Evolutionary conservation across 2,113 vertebrate genomes (phyloP), one percentile per base, ranked within the genome.

Genomic region (Apodemus sylvaticus): DNA sequence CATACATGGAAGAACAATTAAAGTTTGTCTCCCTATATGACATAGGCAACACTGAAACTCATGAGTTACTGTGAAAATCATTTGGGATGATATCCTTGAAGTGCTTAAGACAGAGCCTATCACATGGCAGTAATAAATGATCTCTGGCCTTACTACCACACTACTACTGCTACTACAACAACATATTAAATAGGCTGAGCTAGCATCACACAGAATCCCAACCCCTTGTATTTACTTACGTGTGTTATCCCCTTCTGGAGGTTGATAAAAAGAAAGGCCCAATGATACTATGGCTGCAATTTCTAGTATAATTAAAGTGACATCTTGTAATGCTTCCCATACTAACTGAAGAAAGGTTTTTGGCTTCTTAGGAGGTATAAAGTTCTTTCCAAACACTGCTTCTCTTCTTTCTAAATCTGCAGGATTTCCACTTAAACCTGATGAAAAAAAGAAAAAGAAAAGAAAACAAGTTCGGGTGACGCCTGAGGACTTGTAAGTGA

Each of bases 321-420:
- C 99, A 39, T 99, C 99, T 98, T 99, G 99, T 98, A 99, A 99
- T 96, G 99, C 99, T 99, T 99, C 99, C 99, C 99, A 99, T 98
- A 99, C 99, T 99, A 99, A 99, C 85, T 99, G 99, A 99, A 99
- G 99, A 99, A 99, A 99, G 82, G 99, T 99, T 99, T 99, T 99
- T 99, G 99, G 99, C 99, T 99, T 99, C 99, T 99, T 99, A 98
- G 99, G 99, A 98, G 99, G 99, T 99, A 99, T 99, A 98, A 99
- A 98, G 98, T 99, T 99, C 98, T 99, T 98, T 98, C 99, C 99
- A 99, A 99, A 99, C 97, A 97, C 99, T 98, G 98, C 98, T 99
- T 99, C 99, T 99, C 99, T 99, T 98, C 99, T 99, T 97, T 99
- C 99, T 96, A 99, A 99, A 98, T 99, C 99, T 98, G 98, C 98